phyloP scores from a whole-genome alignment of 2,797 vertebrate species.

The Lepus townsendii region DNA sequence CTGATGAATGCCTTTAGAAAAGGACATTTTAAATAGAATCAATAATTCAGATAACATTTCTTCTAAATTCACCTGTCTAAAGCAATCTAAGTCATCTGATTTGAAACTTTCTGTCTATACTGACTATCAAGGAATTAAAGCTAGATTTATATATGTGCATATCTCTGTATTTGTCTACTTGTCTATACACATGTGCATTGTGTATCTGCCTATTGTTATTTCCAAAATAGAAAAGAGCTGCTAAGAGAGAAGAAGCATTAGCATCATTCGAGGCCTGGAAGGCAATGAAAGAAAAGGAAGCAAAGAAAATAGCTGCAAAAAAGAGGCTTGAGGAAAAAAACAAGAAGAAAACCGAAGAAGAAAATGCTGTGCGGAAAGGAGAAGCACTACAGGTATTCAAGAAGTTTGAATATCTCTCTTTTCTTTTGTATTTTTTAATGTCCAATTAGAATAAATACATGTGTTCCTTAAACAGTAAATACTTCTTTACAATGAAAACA shows the following conservation, averaged over 20 bases:
- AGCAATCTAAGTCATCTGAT: slow-evolving; percentile 28
- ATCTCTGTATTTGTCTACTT: background rate
- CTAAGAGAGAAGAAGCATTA: slow-evolving; percentile 92
- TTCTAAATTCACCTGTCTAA: background rate
- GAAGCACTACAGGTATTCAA: slow-evolving; percentile 90
- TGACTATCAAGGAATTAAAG: background rate
- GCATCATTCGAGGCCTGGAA: slow-evolving; percentile 96
- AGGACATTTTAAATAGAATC: background rate
- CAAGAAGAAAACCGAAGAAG: slow-evolving; percentile 89
- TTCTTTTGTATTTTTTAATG: no score
- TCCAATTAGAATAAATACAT: no score
- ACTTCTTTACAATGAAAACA: no score
- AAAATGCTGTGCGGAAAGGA: slow-evolving; percentile 90
- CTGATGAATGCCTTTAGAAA: slow-evolving; percentile 39
- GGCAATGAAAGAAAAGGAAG: slow-evolving; percentile 91
- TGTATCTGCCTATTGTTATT: background rate
- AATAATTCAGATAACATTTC: background rate
- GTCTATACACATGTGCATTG: background rate
- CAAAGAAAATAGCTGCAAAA: slow-evolving; percentile 90
- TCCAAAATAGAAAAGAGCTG: slow-evolving; percentile 89
- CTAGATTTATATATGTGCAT: background rate
- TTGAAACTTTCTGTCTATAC: background rate
- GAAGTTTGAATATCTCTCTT: background rate
- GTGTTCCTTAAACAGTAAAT: no score
- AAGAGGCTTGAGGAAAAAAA: slow-evolving; percentile 89